Evolutionary conservation across 2,797 vertebrate genomes (phyloP), one percentile per base, ranked within the genome.

Genomic region (Clarias fuscus): DNA sequence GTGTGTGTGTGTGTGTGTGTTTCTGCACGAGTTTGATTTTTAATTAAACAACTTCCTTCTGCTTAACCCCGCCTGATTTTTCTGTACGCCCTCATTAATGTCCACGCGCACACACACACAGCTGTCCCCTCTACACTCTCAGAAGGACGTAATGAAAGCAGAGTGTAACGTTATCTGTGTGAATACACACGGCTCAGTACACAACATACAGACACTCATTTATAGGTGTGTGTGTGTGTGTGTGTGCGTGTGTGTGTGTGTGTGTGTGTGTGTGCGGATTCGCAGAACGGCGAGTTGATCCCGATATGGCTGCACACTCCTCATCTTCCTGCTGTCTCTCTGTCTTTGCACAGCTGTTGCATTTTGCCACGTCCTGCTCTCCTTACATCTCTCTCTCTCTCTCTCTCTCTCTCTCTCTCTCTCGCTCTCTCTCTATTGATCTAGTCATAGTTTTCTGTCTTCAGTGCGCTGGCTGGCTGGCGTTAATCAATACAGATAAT

Each of bases 401-500:
- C 89, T 84, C 75, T 85, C 53, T 84, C 89, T 88, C 88, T 93
- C 91, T 90, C 89, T 96, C 88, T 89, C 59, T 61, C 68, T 56
- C 89, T 84, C 75, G 84, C 53, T 84, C 89, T 88, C 88, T 93
- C 91, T 90, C 89, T 96, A 96, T 96, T 95, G 95, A 96, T 96
- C 94, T 91, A 91, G 92, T 94, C 94, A 93, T 94, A 95, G 94
- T 96, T 96, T 95, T 95, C 94, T 93, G 94, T 95, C 95, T 95
- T 94, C 92, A 89, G 91, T 90, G 93, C 91, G 92, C 95, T 94
- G 94, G 92, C 95, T 95, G 93, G 94, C 94, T 95, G 94, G 94
- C 95, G 95, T 95, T 96, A 96, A 96, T 96, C 95, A 96, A 96
- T 96, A 96, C 92, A 96, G 95, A 96, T 96, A 96, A 96, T 96